Evolutionary conservation across 2,888 invertebrate species (phyloP).

Genomic region (Troglohyphantes excavatus): DNA sequence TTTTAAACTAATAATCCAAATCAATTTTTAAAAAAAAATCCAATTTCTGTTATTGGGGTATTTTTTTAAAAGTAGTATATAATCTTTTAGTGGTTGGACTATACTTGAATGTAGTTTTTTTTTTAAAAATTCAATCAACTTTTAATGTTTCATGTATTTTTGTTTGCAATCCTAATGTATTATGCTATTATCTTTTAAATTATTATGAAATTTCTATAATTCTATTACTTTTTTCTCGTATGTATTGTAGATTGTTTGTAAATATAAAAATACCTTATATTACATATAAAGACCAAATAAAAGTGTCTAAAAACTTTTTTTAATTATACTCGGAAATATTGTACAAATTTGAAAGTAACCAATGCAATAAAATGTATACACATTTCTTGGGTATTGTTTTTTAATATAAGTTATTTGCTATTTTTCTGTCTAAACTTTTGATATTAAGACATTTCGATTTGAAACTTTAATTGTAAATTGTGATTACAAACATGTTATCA

Average conservation of each 20-base stretch:
- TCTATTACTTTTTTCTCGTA: not conserved
- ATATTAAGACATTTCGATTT: no score
- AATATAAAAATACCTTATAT: not conserved
- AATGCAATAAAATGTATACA: conserved; percentile 47
- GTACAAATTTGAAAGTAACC: conserved; percentile 42
- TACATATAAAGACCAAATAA: not conserved
- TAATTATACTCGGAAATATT: not conserved
- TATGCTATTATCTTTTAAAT: not conserved
- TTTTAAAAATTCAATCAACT: no score
- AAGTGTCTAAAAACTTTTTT: conserved; percentile 16
- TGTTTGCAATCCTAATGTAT: not conserved
- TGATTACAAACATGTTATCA: no score
- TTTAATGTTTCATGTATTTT: no score
- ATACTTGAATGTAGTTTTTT: not conserved
- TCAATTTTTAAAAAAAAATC: not conserved
- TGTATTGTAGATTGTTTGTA: conserved; percentile 19
- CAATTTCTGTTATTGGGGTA: not conserved
- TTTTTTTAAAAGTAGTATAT: not conserved
- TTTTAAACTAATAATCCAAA: no score
- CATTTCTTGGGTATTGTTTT: not conserved
- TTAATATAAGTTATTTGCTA: no score
- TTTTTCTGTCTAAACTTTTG: no score
- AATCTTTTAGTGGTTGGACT: not conserved
- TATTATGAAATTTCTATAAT: not conserved
- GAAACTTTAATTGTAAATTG: no score